Evolutionary conservation across 2,113 vertebrate species (phyloP), one percentile per base, ranked within the genome.

Genomic region (Cyanocitta stelleri): DNA sequence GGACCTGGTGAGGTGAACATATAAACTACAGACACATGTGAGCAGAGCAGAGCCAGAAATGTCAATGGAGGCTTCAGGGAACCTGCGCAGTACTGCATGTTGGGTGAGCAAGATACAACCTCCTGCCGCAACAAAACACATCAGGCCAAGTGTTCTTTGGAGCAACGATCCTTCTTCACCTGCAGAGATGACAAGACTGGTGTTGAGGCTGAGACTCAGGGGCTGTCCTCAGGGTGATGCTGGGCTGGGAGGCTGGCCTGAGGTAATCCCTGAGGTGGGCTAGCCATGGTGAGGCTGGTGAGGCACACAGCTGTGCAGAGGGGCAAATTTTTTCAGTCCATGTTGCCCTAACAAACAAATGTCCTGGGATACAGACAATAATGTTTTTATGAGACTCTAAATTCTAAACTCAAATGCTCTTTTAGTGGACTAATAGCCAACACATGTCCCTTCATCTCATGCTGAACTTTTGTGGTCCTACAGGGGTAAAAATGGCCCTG

Each of bases 341-440:
- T 98, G 98, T 98, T 96, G 95, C 97, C 94, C 96, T 96, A 95
- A 98, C 98, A 98, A 98, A 98, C 97, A 98, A 98, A 98, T 98
- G 98, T 98, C 98, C 98, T 96, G 93, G 97, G 97, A 98, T 89
- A 87, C 35, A 97, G 98, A 99, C 98, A 99, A 99, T 98, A 99
- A 99, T 99, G 98, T 99, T 99, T 98, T 99, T 98, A 99, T 99
- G 98, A 98, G 97, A 98, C 98, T 98, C 98, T 97, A 98, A 98
- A 98, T 98, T 97, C 98, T 98, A 97, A 97, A 96, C 98, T 99
- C 98, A 99, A 99, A 98, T 83, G 98, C 97, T 98, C 98, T 98
- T 98, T 98, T 98, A 97, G 98, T 92, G 97, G 97, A 96, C 98
- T 97, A 98, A 98, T 98, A 98, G 97, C 94, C 97, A 98, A 98